A percentile compares a stretch with the other conserved stretches of the same genome.
These are phyloP conservation scores for Echinarachnius parma DNA, from an alignment of 53 echinoderm and acorn worm species.

Conservation along the genomic window DNA sequence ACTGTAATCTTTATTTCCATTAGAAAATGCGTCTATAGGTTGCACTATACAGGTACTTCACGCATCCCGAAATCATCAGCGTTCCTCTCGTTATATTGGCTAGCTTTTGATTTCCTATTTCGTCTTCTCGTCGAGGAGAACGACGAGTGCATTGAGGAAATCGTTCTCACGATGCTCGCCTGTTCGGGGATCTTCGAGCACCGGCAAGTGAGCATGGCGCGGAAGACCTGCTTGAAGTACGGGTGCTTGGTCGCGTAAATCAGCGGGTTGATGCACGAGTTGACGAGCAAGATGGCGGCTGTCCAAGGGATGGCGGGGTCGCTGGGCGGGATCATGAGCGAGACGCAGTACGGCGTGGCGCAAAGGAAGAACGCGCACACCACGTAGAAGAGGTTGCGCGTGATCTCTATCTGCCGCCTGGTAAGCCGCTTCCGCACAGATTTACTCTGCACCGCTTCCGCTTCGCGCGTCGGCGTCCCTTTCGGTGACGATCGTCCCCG, in stretches of 20 bases:
- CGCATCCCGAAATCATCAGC: not conserved
- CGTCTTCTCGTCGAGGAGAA: conserved; percentile 36
- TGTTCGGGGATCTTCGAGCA: conserved; percentile 72
- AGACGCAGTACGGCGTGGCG: conserved; percentile 70
- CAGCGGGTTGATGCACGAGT: conserved; percentile 79
- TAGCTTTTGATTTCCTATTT: conserved; percentile 9
- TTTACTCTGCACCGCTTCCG: not conserved
- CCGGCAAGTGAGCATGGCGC: conserved; percentile 54
- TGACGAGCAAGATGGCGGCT: conserved; percentile 70
- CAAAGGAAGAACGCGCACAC: conserved; percentile 82
- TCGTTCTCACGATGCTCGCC: conserved; percentile 68
- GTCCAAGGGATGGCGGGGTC: conserved; percentile 87
- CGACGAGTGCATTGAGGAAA: conserved; percentile 53
- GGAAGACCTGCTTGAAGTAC: conserved; percentile 81
- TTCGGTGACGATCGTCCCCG: conserved; percentile 8
- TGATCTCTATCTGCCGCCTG: conserved; percentile 73
- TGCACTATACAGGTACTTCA: not conserved
- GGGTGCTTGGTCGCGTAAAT: conserved; percentile 95
- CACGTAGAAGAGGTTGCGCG: conserved; percentile 86
- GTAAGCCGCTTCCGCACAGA: conserved; percentile 56
- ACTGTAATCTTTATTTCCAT: too few relatives aligned
- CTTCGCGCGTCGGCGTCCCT: not conserved
- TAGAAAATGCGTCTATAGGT: too few relatives aligned
- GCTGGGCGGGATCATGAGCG: conserved; percentile 73
- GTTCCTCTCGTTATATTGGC: not conserved